phyloP scores from a whole-genome alignment of 2,113 vertebrate species.

The Danio rerio region GRCz12tu NC_133183.1:60759501-60760000 shows the following conservation, averaged over 20 bases:
- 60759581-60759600: no score
- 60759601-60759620: no score
- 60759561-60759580: no score
- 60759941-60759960: not conserved
- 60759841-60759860: not conserved
- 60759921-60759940: not conserved
- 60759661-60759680: not conserved
- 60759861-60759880: not conserved
- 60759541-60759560: no score
- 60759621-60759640: no score
- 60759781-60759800: not conserved
- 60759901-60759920: not conserved
- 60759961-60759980: not conserved
- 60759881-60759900: not conserved
- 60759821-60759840: not conserved
- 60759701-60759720: slow-evolving; percentile 72
- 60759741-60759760: not conserved
- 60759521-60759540: no score
- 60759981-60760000: not conserved
- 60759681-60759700: slow-evolving; percentile 33
- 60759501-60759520: no score
- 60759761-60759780: not conserved
- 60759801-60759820: not conserved
- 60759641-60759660: no score
- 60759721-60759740: not conserved